Evolutionary conservation across 2,113 vertebrate genomes (phyloP), one percentile per base, ranked within the genome.

Genomic region (Tiliqua scincoides): DNA sequence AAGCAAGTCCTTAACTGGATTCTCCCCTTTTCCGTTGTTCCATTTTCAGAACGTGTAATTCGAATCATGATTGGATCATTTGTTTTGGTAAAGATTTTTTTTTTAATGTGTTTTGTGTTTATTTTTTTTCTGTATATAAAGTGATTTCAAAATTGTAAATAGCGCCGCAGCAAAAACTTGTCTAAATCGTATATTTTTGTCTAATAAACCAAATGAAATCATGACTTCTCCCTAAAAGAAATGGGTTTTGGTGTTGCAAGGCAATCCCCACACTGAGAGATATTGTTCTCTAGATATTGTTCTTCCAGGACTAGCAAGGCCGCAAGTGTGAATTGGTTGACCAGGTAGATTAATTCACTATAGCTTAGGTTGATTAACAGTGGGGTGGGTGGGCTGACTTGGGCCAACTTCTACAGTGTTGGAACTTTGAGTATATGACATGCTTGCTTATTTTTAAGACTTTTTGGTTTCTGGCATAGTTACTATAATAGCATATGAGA

Each of bases 111-210:
- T 97, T 97, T 48, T 95, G 95, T 98, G 97, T 97, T n/a, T 86
- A 37, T 97, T 97, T 94, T 94, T 95, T 93, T 97, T 97, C 96
- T 99, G 98, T 99, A 98, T 97, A 99, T 98, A 99, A 95, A 96
- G 98, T 98, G 97, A 98, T 98, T 97, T 97, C 97, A 98, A 97
- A 48, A 98, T 96, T 99, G 98, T 99, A 99, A 97, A 99, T 99
- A 99, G 96, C 93, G 96, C 97, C 97, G 98, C 97, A 97, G 97
- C 98, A 96, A 97, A 80, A 97, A 98, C 98, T 99, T 98, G 98
- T 99, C 96, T 97, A 99, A 98, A 99, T 98, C 98, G 97, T 99
- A 98, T 99, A 99, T 99, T 99, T 97, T 99, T 99, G 98, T 98
- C 98, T 99, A 99, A 99, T 99, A 99, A 99, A 99, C 97, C 96